These are phyloP conservation scores for Rhinopomastus cyanomelas DNA, from an alignment of 2,113 vertebrate species.

Conservation along the genomic window DNA sequence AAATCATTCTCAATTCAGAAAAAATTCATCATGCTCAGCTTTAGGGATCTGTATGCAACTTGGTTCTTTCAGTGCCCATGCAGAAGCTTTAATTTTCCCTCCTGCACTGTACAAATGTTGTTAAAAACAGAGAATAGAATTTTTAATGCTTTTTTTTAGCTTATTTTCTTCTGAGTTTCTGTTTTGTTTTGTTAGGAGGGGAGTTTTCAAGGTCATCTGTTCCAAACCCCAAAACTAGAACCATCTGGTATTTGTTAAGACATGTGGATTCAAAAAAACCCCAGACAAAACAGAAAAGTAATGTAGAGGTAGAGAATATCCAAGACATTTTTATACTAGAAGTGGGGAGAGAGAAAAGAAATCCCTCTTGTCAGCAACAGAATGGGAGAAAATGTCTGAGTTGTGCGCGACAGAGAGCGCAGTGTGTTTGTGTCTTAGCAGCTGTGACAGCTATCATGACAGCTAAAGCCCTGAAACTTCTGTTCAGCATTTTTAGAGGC, in stretches of 20 bases:
- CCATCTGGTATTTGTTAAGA: background rate
- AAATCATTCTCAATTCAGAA: background rate
- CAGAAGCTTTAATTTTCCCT: too few relatives aligned
- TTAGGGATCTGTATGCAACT: background rate
- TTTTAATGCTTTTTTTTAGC: background rate
- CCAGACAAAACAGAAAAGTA: background rate
- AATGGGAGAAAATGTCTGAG: background rate
- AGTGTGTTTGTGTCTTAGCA: background rate
- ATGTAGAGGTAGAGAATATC: background rate
- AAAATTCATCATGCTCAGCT: fast-evolving
- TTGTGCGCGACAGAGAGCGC: background rate
- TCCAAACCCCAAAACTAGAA: background rate
- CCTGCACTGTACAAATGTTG: fast-evolving
- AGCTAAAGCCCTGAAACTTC: slow-evolving; percentile 1
- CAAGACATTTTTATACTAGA: background rate
- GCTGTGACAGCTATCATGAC: background rate
- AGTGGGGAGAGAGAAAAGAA: background rate
- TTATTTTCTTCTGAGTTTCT: fast-evolving
- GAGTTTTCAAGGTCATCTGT: background rate
- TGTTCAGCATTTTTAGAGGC: slow-evolving; percentile 27
- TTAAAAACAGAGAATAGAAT: background rate
- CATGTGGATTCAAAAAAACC: fast-evolving
- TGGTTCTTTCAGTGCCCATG: fast-evolving
- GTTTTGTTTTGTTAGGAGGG: background rate
- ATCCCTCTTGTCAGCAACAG: background rate